Conservation (phyloP, 2,888 invertebrate genomes). For the Rhopalosiphum nymphaeae region DNA sequence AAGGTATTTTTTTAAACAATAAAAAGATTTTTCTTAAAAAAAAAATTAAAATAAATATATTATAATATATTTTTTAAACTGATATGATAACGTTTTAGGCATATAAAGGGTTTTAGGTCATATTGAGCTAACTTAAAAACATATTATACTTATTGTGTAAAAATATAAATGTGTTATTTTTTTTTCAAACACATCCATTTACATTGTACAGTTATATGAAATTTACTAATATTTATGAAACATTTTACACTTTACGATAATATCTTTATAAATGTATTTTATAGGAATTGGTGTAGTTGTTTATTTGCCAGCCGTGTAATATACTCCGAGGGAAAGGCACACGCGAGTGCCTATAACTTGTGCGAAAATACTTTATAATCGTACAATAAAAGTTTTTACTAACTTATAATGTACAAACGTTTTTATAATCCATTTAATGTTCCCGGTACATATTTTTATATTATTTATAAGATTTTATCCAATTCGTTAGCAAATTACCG, state of each 20-base stretch:
- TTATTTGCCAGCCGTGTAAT: not conserved
- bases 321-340: not conserved
- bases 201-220: not conserved
- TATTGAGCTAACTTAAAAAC: not conserved
- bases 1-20: not conserved
- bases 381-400: conserved; percentile 41
- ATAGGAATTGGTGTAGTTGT: conserved; percentile 9
- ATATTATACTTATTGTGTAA: not conserved
- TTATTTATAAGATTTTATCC: not conserved
- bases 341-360: not conserved
- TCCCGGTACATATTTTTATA: not conserved
- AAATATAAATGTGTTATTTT: not conserved
- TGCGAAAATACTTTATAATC: conserved; percentile 13
- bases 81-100: not conserved
- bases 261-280: conserved; percentile 33
- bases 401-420: not conserved
- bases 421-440: conserved; percentile 12
- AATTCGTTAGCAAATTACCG: not conserved
- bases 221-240: not conserved
- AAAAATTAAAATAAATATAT: not conserved
- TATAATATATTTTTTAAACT: not conserved
- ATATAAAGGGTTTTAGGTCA: not conserved
- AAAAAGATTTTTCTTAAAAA: not conserved
- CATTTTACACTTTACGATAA: not conserved
- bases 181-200: not conserved